phyloP scores from a whole-genome alignment of 2,888 invertebrate species.

The Maniola hyperantus region DNA sequence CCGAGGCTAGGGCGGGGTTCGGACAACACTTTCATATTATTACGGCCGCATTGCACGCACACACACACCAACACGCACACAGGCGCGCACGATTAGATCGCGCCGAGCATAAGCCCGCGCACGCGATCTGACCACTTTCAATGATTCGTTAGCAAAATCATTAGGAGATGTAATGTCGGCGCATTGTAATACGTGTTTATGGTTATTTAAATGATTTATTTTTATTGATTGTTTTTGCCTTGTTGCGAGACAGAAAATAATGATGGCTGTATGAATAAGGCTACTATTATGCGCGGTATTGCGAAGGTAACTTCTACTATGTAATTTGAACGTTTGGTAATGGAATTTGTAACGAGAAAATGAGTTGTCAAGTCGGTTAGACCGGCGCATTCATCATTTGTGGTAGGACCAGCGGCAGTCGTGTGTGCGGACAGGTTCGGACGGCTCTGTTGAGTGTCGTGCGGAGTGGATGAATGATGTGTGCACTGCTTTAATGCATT shows the following conservation, averaged over 20 bases:
- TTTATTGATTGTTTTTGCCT: constrained; percentile 83
- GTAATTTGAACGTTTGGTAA: constrained; percentile 77
- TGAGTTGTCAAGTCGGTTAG: constrained; percentile 76
- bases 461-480: constrained; percentile 50
- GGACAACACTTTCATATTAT: constrained; percentile 82
- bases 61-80: constrained; percentile 47
- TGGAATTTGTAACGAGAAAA: constrained; percentile 76
- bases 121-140: constrained; percentile 81
- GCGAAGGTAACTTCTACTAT: constrained; percentile 75
- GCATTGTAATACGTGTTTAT: constrained; percentile 82
- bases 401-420: constrained; percentile 46
- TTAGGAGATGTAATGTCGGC: constrained; percentile 81
- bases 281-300: constrained; percentile 73
- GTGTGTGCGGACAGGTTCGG: constrained; percentile 50
- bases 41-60: constrained; percentile 67
- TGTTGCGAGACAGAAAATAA: constrained; percentile 82
- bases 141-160: constrained; percentile 83
- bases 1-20: constrained; percentile 81
- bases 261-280: constrained; percentile 76
- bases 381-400: constrained; percentile 67
- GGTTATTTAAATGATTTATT: constrained; percentile 83
- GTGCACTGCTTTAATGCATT: constrained; percentile 43
- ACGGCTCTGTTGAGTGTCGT: constrained; percentile 45
- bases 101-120: constrained; percentile 56
- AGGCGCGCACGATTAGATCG: constrained; percentile 50